Conservation (phyloP, 2,888 invertebrate genomes). For the Drosophila buzzatii region DNA sequence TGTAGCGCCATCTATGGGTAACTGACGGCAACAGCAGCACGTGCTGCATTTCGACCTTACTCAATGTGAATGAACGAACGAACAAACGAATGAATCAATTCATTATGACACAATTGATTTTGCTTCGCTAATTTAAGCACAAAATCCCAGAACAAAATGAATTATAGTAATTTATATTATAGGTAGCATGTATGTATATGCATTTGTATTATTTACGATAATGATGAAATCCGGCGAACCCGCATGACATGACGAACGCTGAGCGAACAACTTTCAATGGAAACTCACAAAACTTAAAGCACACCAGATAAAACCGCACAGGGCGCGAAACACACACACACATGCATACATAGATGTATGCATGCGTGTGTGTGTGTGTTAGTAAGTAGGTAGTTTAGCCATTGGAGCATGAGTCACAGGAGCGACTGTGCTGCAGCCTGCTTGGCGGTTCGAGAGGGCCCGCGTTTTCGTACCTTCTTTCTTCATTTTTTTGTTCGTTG, state of each 20-base stretch:
- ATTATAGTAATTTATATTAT: slow-evolving; percentile 7
- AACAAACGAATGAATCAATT: slow-evolving; percentile 32
- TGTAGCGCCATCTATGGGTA: slow-evolving; percentile 43
- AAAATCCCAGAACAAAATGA: background rate
- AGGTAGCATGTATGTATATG: background rate
- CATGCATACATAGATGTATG: background rate
- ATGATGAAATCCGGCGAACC: slow-evolving; percentile 66
- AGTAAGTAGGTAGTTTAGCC: slow-evolving; percentile 13
- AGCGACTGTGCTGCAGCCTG: slow-evolving; percentile 44
- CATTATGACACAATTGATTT: slow-evolving; percentile 51
- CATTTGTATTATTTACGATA: slow-evolving; percentile 43
- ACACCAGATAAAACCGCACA: slow-evolving; percentile 48
- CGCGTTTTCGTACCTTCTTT: slow-evolving; percentile 36
- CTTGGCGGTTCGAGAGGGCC: slow-evolving; percentile 42
- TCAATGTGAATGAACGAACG: slow-evolving; percentile 40
- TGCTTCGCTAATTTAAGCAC: slow-evolving; percentile 32
- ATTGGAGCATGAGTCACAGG: slow-evolving; percentile 56
- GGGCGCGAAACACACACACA: slow-evolving; percentile 4
- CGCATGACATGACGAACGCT: slow-evolving; percentile 46
- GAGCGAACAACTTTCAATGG: slow-evolving; percentile 53
- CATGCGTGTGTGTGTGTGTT: background rate
- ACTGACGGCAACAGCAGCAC: slow-evolving; percentile 10
- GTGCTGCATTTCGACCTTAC: slow-evolving; percentile 47
- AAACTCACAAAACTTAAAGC: slow-evolving; percentile 52
- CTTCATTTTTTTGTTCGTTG: slow-evolving; percentile 30